Conservation (phyloP, 2,888 invertebrate genomes). For the Tachystola acroxantha region DNA sequence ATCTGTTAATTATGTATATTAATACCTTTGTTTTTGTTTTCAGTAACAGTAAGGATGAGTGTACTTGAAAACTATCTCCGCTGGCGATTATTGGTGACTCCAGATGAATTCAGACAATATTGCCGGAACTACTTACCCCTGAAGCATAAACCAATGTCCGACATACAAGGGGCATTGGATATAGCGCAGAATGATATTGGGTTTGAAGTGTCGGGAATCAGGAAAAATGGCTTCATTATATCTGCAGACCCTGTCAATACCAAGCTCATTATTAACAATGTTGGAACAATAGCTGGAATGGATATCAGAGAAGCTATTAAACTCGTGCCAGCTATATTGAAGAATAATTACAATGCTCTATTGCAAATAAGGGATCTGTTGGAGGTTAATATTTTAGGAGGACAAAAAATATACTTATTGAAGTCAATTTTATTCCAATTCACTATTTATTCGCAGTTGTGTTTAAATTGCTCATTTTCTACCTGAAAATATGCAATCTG, state of each 20-base stretch:
- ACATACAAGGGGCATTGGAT: slow-evolving; percentile 74
- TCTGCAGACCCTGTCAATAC: slow-evolving; percentile 78
- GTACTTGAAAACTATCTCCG: slow-evolving; percentile 54
- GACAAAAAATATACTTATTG: too few species aligned
- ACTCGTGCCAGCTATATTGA: slow-evolving; percentile 80
- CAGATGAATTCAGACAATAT: slow-evolving; percentile 53
- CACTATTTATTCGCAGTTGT: too few species aligned
- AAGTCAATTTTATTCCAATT: too few species aligned
- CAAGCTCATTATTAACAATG: slow-evolving; percentile 71
- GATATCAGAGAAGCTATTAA: slow-evolving; percentile 74
- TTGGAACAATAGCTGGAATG: slow-evolving; percentile 71
- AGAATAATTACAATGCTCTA: slow-evolving; percentile 75
- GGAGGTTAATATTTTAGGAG: slow-evolving; percentile 45
- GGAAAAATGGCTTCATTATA: slow-evolving; percentile 79
- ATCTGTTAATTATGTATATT: too few species aligned
- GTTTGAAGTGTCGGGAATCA: slow-evolving; percentile 70
- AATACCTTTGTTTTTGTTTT: too few species aligned
- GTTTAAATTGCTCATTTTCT: too few species aligned
- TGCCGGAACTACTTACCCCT: slow-evolving; percentile 55
- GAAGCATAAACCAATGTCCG: slow-evolving; percentile 58
- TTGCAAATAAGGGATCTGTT: slow-evolving; percentile 75
- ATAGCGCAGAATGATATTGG: slow-evolving; percentile 76
- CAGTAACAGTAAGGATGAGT: slow-evolving; percentile 58
- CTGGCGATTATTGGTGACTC: slow-evolving; percentile 49
- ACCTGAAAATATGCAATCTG: too few species aligned